Evolutionary conservation across 2,113 vertebrate species (phyloP).

Genomic region (Tachysurus fulvidraco): DNA sequence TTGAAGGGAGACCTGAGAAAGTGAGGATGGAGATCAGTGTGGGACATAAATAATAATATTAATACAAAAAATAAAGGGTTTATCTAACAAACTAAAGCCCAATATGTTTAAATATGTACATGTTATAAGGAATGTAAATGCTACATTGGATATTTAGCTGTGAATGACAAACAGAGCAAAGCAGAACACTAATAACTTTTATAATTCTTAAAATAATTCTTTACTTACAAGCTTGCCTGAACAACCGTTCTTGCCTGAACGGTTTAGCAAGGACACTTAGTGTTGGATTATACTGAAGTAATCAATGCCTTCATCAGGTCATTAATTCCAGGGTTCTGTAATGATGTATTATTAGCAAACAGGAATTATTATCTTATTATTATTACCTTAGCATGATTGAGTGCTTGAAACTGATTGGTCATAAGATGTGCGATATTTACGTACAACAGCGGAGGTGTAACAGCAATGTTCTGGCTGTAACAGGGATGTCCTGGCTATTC

Average conservation of each 20-base stretch:
- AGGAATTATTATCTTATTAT: neutral
- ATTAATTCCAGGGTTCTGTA: neutral
- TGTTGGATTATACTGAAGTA: constrained; percentile 9
- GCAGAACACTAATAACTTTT: neutral
- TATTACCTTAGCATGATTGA: neutral
- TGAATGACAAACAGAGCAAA: constrained; percentile 2
- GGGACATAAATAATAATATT: neutral
- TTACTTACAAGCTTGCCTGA: neutral
- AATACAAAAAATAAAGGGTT: neutral
- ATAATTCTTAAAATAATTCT: neutral
- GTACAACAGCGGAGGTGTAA: neutral
- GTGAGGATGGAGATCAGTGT: neutral
- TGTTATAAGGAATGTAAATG: neutral
- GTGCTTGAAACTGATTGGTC: neutral
- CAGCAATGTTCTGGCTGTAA: neutral
- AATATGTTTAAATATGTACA: neutral
- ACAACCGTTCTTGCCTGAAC: too few relatives aligned
- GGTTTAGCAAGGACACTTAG: constrained; percentile 10
- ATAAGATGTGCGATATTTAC: neutral
- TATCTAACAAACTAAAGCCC: neutral
- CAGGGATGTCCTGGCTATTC: neutral
- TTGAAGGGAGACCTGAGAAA: neutral
- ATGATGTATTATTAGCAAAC: neutral
- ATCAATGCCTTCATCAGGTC: neutral
- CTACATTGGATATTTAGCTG: neutral